These are phyloP conservation scores for Tautogolabrus adspersus DNA, from an alignment of 2,113 vertebrate genomes.

Conservation along the genomic window DNA sequence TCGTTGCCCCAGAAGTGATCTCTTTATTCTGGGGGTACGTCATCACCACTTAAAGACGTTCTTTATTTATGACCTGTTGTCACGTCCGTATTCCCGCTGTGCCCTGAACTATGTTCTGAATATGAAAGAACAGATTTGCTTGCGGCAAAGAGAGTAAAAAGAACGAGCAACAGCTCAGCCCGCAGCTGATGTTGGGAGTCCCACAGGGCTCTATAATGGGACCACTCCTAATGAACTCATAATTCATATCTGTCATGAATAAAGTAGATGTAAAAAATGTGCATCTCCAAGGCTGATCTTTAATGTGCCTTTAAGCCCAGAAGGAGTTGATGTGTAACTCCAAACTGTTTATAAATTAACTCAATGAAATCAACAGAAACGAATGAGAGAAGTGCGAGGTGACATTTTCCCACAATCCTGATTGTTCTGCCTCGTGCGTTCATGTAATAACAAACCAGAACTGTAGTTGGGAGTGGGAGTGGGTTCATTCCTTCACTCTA, in stretches of 20 bases:
- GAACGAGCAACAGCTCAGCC: conserved; percentile 55
- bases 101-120: conserved; percentile 79
- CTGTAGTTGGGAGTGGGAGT: conserved; percentile 21
- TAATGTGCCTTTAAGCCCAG: conserved; percentile 38
- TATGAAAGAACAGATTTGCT: conserved; percentile 74
- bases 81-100: conserved; percentile 76
- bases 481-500: conserved; percentile 60
- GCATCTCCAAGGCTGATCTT: conserved; percentile 42
- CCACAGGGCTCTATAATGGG: conserved; percentile 69
- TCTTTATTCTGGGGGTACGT: conserved; percentile 71
- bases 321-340: conserved; percentile 53
- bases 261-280: conserved; percentile 52
- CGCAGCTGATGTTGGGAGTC: conserved; percentile 60
- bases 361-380: conserved; percentile 62
- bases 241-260: conserved; percentile 73
- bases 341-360: conserved; percentile 55
- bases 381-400: conserved; percentile 58
- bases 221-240: conserved; percentile 77
- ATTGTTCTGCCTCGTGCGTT: conserved; percentile 29
- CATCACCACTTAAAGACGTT: conserved; percentile 77
- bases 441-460: conserved; percentile 51
- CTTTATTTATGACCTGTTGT: conserved; percentile 83
- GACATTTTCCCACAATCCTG: conserved; percentile 42
- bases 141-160: conserved; percentile 69
- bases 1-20: conserved; percentile 60